Evolutionary conservation across 2,113 vertebrate species (phyloP).

Genomic region (Charina bottae): DNA sequence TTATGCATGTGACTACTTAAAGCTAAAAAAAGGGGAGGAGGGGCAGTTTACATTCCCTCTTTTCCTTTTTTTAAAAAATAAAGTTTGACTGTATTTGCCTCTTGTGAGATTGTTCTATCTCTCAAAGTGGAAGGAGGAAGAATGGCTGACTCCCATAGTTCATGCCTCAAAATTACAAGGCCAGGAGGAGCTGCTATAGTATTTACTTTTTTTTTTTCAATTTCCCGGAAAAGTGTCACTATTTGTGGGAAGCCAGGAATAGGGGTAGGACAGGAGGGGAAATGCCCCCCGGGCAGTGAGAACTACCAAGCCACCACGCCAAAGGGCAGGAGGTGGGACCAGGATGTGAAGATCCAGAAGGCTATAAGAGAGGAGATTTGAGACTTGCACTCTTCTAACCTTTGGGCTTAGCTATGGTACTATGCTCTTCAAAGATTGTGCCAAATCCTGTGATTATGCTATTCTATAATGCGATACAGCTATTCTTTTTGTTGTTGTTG

Average conservation of each 20-base stretch:
- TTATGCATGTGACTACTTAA: neutral
- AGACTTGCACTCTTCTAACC: neutral
- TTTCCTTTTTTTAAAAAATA: neutral
- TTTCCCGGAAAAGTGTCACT: neutral
- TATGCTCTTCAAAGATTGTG: neutral
- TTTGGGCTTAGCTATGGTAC: neutral
- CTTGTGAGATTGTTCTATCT: neutral
- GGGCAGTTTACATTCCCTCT: neutral
- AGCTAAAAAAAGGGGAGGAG: neutral
- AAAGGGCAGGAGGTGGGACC: neutral
- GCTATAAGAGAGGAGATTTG: neutral
- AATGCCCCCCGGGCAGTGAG: neutral
- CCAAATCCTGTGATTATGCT: neutral
- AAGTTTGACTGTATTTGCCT: neutral
- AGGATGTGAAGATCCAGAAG: neutral
- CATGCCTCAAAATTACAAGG: neutral
- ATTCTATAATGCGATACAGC: neutral
- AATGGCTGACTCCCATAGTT: neutral
- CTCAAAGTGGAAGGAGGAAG: neutral
- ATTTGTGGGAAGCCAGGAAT: neutral
- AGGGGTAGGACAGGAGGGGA: neutral
- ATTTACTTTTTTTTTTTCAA: neutral
- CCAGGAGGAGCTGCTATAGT: neutral
- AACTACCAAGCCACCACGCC: neutral
- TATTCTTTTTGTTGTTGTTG: too few relatives aligned